phyloP scores from a whole-genome alignment of 2,113 vertebrate species.

The Apeltes quadracus region DNA sequence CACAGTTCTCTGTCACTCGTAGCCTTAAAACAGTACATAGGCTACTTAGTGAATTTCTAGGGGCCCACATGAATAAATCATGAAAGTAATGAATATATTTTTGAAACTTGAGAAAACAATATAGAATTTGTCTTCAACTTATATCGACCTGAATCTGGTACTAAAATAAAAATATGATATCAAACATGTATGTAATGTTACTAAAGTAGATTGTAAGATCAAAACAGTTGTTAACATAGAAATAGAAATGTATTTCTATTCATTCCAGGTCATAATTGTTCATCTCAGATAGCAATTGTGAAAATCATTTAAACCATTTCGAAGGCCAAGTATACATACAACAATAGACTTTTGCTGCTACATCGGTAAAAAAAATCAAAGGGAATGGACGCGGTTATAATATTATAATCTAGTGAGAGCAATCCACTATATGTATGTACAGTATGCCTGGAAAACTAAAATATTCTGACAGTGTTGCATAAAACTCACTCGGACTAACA shows the following conservation, averaged over 20 bases:
- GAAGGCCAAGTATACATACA: not conserved
- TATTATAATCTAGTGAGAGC: not conserved
- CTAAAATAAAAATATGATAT: no score
- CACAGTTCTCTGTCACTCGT: not conserved
- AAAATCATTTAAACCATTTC: not conserved
- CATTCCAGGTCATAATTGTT: not conserved
- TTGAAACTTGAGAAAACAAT: conserved; percentile 9
- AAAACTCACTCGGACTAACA: conserved; percentile 4
- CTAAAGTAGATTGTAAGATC: not conserved
- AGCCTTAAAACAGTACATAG: conserved; percentile 10
- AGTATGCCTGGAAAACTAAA: not conserved
- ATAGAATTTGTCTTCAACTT: not conserved
- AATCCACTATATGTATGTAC: not conserved
- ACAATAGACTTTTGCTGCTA: not conserved
- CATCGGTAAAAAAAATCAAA: not conserved
- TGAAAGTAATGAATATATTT: conserved; percentile 3
- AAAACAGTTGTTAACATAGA: not conserved
- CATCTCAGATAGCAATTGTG: not conserved
- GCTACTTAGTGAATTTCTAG: not conserved
- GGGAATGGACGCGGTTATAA: not conserved
- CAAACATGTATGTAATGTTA: not conserved
- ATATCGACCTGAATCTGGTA: not conserved
- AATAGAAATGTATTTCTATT: not conserved
- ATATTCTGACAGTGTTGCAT: conserved; percentile 9
- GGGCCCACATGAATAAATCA: conserved; percentile 12